phyloP scores from a whole-genome alignment of 2,888 invertebrate genomes.

The Chymomyza procnemis region DNA sequence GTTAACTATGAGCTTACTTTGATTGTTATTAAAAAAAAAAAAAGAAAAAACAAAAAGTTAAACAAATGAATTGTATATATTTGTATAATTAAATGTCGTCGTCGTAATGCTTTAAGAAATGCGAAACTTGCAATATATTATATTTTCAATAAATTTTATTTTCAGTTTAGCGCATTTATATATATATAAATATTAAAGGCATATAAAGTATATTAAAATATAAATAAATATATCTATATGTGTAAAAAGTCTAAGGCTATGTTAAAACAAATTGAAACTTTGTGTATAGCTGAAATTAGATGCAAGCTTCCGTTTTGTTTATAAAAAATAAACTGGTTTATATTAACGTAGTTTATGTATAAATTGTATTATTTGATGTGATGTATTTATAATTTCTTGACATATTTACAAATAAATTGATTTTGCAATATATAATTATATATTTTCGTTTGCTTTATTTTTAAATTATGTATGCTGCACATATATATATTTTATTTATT shows the following conservation, averaged over 20 bases:
- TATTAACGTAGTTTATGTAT: constrained; percentile 50
- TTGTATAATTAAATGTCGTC: constrained; percentile 42
- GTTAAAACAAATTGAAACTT: not conserved
- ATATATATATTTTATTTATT: not conserved
- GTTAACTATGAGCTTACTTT: constrained; percentile 54
- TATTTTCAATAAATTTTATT: constrained; percentile 24
- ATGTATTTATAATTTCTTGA: constrained; percentile 67
- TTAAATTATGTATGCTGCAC: not conserved
- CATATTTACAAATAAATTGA: constrained; percentile 55
- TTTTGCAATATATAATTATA: constrained; percentile 44
- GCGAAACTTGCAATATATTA: constrained; percentile 49
- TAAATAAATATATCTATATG: not conserved
- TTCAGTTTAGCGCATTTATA: constrained; percentile 46
- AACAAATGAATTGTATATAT: constrained; percentile 47
- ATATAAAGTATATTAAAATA: not conserved
- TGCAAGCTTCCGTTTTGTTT: constrained; percentile 9
- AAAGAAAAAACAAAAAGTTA: no score
- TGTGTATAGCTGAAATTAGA: not conserved
- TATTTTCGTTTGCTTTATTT: constrained; percentile 11
- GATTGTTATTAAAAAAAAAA: constrained; percentile 60
- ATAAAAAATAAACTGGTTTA: constrained; percentile 26
- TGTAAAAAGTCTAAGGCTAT: not conserved
- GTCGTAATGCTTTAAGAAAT: constrained; percentile 32
- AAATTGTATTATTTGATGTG: constrained; percentile 68
- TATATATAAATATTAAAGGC: constrained; percentile 46